Evolutionary conservation across 2,888 invertebrate genomes (phyloP), one percentile per base, ranked within the genome.

Genomic region (Hypena proboscidalis): DNA sequence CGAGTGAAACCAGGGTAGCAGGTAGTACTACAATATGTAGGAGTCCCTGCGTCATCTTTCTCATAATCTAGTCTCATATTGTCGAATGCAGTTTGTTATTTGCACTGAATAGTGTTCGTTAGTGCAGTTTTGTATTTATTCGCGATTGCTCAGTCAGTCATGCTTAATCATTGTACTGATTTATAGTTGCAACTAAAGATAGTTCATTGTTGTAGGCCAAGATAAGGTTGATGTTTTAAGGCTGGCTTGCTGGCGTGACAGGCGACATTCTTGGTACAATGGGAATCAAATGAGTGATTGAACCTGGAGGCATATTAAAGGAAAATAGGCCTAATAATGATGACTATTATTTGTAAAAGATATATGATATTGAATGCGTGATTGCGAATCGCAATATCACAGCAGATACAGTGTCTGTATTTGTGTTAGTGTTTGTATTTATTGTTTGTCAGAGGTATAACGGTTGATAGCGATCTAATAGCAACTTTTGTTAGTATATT

Each of bases 21-120:
- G n/a, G 33, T n/a, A 8, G 50, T 56, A 61, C 10, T 20, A 32
- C 15, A 29, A 29, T 19, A 65, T 64, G 45, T 58, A 58, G 63
- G 48, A 67, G 53, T 57, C 56, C 61, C 53, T 49, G 35, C 53
- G 51, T 65, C 67, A 70, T 61, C 66, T 50, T 48, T 49, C 56
- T 54, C 60, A 69, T 58, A 77, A 75, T 74, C 73, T 74, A 75
- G 63, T 38, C 48, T 44, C 52, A 66, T 58, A 74, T 75, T 77
- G 73, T 71, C 70, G 66, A 70, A 70, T 62, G 54, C 58, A 67
- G 62, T 67, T 69, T 66, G 69, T 62, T 66, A 78, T 80, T 71
- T 74, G 63, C 53, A 41, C 61, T 87, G 85, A 87, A 90, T 89
- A 73, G 80, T 43, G 65, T 80, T 90, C 89, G 89, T 90, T 90